Conservation (phyloP, 2,113 vertebrate genomes). For the Corvus hawaiiensis region DNA sequence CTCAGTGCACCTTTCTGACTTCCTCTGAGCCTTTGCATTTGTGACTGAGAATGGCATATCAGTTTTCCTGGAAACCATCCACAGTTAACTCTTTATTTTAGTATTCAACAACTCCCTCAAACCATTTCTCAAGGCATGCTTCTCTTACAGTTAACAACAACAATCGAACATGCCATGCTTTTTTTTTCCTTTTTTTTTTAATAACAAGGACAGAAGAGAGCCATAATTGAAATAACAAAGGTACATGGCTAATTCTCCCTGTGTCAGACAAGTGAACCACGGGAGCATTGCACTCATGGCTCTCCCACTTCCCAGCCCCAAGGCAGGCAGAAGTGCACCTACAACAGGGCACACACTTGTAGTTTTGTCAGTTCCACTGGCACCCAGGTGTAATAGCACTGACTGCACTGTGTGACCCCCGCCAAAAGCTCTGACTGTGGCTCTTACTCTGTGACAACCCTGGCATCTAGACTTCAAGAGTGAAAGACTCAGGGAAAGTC, state of each 20-base stretch:
- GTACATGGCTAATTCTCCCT: neutral
- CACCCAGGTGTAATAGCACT: neutral
- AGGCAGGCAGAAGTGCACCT: neutral
- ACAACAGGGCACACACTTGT: neutral
- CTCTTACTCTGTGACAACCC: neutral
- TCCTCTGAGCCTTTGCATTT: neutral
- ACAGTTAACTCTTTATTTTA: neutral
- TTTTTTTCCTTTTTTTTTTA: neutral
- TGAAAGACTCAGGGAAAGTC: neutral
- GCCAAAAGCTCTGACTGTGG: neutral
- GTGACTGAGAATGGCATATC: rapidly evolving
- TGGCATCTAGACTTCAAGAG: neutral
- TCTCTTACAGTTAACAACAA: neutral
- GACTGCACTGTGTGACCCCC: neutral
- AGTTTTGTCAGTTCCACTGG: neutral
- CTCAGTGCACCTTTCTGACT: neutral
- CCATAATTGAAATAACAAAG: neutral
- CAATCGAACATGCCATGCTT: rapidly evolving
- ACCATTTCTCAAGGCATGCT: neutral
- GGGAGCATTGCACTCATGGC: rapidly evolving
- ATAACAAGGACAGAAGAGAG: neutral
- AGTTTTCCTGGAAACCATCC: neutral
- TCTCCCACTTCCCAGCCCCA: neutral
- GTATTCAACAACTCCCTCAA: neutral
- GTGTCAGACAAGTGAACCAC: rapidly evolving